Base-by-base conservation (phyloP, 1,140 invertebrate species). In the Anagrus nilaparvatae region DNA sequence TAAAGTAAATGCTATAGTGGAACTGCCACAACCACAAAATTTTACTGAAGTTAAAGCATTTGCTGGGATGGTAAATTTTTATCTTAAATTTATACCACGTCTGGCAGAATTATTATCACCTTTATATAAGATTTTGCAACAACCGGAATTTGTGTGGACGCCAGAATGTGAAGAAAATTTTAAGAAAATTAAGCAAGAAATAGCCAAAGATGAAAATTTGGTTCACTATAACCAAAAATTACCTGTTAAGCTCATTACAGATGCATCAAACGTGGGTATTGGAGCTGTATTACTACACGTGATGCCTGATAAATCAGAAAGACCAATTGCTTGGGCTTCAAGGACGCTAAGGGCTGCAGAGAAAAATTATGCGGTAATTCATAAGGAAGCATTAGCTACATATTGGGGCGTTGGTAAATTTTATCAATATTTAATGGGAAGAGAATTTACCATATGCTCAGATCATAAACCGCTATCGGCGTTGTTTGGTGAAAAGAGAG, bases 401-500 rank as follows among this genome's bases (percentile, higher is more conserved):
- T 67, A 29, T 41, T 48, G 46, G 50, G 39, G 7, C 6, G 46
- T 44, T 4, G 33, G 39, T 8, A 49, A 45, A 27, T 53, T 65
- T 54, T 55, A 61, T 30, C 50, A 70, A n/a, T 78, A 69, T 49
- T 35, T 79, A 4, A 65, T 58, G 50, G 73, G 74, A 21, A 45
- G 58, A 14, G 34, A 55, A 13, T 75, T 77, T 53, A 55, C 52
- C 5, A 36, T 76, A 4, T 39, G 52, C 25, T 71, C 65, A 1
- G 72, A 74, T 46, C 67, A 73, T 45, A 61, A 69, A 42, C 71
- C 73, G 2, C 44, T 77, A 8, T 41, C 58, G 13, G 50, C 52
- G 8, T 59, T 74, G 42, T 70, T 74, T 35, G 57, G 54, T 1
- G 14, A 51, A 23, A 53, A 60, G 30, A 44, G 50, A 32, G 54